These are phyloP conservation scores for Dissostichus mawsoni DNA, from an alignment of 2,113 vertebrate genomes.

Conservation along the genomic window DNA sequence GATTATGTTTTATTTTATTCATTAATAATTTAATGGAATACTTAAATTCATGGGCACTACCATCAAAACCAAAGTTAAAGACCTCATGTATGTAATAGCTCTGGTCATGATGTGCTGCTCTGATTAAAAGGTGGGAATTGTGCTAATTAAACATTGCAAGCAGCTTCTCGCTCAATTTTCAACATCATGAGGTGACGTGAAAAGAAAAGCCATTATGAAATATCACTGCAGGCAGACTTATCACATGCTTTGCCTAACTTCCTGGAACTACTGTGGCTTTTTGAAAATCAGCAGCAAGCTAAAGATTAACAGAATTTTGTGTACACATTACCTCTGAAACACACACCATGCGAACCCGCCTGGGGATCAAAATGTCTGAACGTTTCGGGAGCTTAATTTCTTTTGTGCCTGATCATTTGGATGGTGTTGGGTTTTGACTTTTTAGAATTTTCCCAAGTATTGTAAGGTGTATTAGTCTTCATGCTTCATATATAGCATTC, in stretches of 20 bases:
- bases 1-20: conserved; percentile 1
- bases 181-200: conserved; percentile 34
- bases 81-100: background rate
- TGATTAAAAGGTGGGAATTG: conserved; percentile 7
- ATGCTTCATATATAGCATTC: background rate
- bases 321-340: conserved; percentile 50
- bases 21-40: conserved; percentile 1
- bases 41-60: background rate
- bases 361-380: conserved; percentile 21
- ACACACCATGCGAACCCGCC: background rate
- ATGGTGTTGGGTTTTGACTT: background rate
- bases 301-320: conserved; percentile 76
- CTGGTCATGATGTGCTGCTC: background rate
- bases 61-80: background rate
- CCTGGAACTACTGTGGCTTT: conserved; percentile 54
- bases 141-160: conserved; percentile 13
- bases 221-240: conserved; percentile 54
- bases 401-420: background rate
- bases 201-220: conserved; percentile 51
- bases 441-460: background rate
- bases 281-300: conserved; percentile 55
- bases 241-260: conserved; percentile 57
- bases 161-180: conserved; percentile 11
- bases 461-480: background rate
- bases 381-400: conserved; percentile 3